These are phyloP conservation scores for Thereva nobilitata DNA, from an alignment of 2,888 invertebrate genomes.

Conservation along the genomic window DNA sequence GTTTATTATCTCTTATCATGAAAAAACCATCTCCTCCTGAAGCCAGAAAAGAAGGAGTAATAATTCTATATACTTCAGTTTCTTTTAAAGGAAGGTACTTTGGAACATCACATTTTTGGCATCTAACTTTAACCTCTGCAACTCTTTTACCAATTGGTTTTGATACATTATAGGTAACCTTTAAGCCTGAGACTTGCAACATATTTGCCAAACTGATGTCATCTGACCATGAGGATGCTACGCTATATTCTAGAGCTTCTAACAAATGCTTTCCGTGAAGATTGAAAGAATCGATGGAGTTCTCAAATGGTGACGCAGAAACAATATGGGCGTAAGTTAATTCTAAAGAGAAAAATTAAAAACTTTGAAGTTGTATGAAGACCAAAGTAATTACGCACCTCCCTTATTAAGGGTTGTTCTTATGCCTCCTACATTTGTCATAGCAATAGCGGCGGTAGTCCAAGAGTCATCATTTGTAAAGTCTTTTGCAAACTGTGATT, in stretches of 20 bases:
- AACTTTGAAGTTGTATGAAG: neutral
- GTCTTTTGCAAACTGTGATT: slow-evolving; percentile 49
- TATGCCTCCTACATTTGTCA: slow-evolving; percentile 72
- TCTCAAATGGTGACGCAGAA: slow-evolving; percentile 75
- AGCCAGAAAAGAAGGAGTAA: slow-evolving; percentile 65
- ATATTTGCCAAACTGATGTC: slow-evolving; percentile 61
- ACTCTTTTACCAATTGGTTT: slow-evolving; percentile 66
- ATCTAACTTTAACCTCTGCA: slow-evolving; percentile 62
- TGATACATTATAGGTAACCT: slow-evolving; percentile 62
- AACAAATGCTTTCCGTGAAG: slow-evolving; percentile 68
- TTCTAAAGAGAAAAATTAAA: slow-evolving; percentile 57
- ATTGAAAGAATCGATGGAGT: slow-evolving; percentile 72
- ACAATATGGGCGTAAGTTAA: slow-evolving; percentile 72
- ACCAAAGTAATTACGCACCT: slow-evolving; percentile 54
- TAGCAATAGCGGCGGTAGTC: slow-evolving; percentile 70
- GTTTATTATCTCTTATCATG: slow-evolving; percentile 55
- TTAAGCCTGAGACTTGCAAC: slow-evolving; percentile 65
- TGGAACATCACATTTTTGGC: slow-evolving; percentile 68
- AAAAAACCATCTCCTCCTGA: slow-evolving; percentile 73
- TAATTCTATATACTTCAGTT: slow-evolving; percentile 65
- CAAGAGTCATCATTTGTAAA: slow-evolving; percentile 61
- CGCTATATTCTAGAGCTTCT: slow-evolving; percentile 66
- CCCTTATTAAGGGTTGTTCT: slow-evolving; percentile 69
- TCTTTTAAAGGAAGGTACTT: slow-evolving; percentile 64
- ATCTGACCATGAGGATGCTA: slow-evolving; percentile 53